Evolutionary conservation across 1,140 invertebrate species (phyloP), one percentile per base, ranked within the genome.

Genomic region (Sweltsa coloradensis): DNA sequence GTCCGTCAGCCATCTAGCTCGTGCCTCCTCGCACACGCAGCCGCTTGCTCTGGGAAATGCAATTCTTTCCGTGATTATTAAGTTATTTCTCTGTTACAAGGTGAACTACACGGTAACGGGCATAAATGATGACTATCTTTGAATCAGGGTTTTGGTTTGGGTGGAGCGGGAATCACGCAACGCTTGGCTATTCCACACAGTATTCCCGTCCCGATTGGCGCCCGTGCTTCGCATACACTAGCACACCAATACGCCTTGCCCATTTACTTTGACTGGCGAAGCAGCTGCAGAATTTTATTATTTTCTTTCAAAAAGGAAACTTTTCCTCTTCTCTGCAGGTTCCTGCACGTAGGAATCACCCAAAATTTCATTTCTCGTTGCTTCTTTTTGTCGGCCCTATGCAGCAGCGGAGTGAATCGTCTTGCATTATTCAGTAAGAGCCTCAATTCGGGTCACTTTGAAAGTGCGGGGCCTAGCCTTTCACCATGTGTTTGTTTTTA

Each of bases 221-320:
- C 2, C 21, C 37, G 37, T 21, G 37, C 9, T 3, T 1, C 2
- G 37, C 16, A 40, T 40, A 19, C 14, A 19, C 37, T 22, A 40
- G 13, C 37, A 40, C n/a, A 40, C 19, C 37, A 19, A 19, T 23
- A 19, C 37, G 37, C 16, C 37, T 40, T n/a, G 3, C 18, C 13
- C 37, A 14, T 40, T 40, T 19, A 40, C 37, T 40, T 40, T 40
- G 37, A 40, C 37, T 40, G 24, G 16, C 0, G 37, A 40, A 19
- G 37, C 37, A 40, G 16, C 37, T 40, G 37, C 16, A 40, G 18
- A 40, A 40, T 19, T 40, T 19, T 40, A 19, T 40, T 40, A 40
- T 40, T 21, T 19, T 19, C 16, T 40, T 40, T 40, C 37, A 40
- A 40, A 40, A 40, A 13, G 13, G 37, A 40, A 40, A 19, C 24